These are phyloP conservation scores for Leptinotarsa juncta DNA, from an alignment of 2,888 invertebrate genomes.

Conservation along the genomic window DNA sequence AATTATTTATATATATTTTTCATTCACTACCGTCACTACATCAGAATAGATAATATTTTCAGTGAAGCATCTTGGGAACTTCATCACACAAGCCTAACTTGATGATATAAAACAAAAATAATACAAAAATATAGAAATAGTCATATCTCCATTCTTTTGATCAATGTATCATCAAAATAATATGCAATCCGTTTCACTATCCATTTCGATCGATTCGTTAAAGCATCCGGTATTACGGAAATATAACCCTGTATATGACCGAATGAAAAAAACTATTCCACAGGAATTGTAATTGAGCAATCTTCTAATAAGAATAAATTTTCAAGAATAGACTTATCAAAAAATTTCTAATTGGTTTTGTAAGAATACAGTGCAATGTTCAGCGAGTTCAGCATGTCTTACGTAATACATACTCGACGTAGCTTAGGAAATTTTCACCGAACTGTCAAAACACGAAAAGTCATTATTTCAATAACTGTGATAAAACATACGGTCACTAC, in stretches of 20 bases:
- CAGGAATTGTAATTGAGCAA: not conserved
- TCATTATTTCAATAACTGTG: not conserved
- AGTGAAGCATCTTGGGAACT: no score
- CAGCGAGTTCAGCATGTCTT: not conserved
- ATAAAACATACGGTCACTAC: not conserved
- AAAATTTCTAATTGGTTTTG: conserved; percentile 22
- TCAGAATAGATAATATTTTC: no score
- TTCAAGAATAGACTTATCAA: not conserved
- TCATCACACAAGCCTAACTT: no score
- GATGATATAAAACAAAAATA: not conserved
- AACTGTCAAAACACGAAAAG: not conserved
- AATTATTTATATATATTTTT: no score
- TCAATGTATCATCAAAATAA: not conserved
- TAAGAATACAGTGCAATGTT: conserved; percentile 15
- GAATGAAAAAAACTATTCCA: not conserved
- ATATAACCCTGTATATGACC: not conserved
- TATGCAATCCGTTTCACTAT: not conserved
- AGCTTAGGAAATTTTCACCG: conserved; percentile 34
- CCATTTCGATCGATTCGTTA: not conserved
- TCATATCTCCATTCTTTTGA: not conserved
- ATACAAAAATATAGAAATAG: not conserved
- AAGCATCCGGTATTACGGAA: not conserved
- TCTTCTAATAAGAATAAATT: not conserved
- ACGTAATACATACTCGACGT: conserved; percentile 25
- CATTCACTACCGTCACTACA: no score